These are phyloP conservation scores for Apodemia mormo DNA, from an alignment of 2,888 invertebrate genomes.

Conservation along the genomic window DNA sequence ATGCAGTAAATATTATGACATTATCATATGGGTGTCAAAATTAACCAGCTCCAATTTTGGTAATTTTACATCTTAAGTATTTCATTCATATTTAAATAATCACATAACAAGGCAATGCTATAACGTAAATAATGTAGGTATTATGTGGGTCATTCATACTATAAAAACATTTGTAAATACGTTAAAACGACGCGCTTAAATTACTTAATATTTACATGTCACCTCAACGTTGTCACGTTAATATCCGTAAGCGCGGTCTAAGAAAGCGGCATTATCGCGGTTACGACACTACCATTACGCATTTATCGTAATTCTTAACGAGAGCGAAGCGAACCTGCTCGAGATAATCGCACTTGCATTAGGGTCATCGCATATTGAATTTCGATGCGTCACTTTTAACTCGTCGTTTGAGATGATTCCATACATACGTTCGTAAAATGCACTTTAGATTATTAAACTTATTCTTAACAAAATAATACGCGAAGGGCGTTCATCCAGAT, in stretches of 20 bases:
- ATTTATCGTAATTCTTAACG: slow-evolving; percentile 69
- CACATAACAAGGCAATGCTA: not conserved
- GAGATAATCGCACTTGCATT: slow-evolving; percentile 49
- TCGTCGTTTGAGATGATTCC: not conserved
- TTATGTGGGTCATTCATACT: not conserved
- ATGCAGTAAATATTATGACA: too few species aligned
- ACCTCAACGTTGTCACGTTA: not conserved
- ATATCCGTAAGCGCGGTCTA: slow-evolving; percentile 39
- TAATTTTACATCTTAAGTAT: too few species aligned
- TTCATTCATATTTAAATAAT: too few species aligned
- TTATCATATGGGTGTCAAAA: too few species aligned
- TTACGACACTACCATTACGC: slow-evolving; percentile 70
- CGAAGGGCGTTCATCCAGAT: too few species aligned
- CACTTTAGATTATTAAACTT: too few species aligned
- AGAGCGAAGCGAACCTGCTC: slow-evolving; percentile 59
- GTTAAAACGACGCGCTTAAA: not conserved
- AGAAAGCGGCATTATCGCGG: slow-evolving; percentile 55
- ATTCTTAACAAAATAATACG: too few species aligned
- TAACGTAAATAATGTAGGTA: not conserved
- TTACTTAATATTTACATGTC: slow-evolving; percentile 12
- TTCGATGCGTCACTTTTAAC: not conserved
- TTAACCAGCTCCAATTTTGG: too few species aligned
- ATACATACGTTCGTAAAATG: too few species aligned
- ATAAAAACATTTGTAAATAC: not conserved
- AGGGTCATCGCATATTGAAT: slow-evolving; percentile 31